Evolutionary conservation across 2,113 vertebrate genomes (phyloP).

Genomic region (Phylloscopus trochiloides): DNA sequence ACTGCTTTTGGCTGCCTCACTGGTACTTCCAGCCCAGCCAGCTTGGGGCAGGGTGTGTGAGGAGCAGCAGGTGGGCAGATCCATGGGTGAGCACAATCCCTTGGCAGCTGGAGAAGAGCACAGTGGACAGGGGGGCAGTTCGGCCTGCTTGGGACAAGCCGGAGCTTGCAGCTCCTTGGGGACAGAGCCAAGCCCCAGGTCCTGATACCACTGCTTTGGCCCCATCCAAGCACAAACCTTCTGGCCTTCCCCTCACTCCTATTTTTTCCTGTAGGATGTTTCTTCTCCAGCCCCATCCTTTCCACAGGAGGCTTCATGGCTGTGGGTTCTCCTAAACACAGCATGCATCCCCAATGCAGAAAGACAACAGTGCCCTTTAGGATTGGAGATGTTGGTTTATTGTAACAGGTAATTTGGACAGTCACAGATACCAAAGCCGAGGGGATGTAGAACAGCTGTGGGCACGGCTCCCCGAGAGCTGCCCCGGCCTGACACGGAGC

Average conservation of each 20-base stretch:
- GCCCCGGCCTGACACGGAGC: not conserved
- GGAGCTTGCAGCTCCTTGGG: not conserved
- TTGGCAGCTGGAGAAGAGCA: not conserved
- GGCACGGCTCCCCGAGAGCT: constrained; percentile 9
- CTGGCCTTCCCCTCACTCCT: not conserved
- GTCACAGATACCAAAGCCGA: constrained; percentile 58
- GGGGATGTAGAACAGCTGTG: constrained; percentile 38
- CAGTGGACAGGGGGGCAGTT: not conserved
- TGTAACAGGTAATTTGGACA: constrained; percentile 54
- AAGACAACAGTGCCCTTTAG: not conserved
- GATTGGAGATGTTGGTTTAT: constrained; percentile 56
- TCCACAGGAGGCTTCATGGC: not conserved
- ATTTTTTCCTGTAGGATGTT: not conserved
- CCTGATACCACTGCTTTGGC: not conserved
- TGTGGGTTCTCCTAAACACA: not conserved
- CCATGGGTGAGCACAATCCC: not conserved
- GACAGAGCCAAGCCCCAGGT: fast-evolving
- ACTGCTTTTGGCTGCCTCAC: not conserved
- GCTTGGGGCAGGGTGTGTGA: not conserved
- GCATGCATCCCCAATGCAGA: fast-evolving
- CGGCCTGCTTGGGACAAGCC: fast-evolving
- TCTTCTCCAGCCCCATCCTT: not conserved
- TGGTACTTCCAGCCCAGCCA: not conserved
- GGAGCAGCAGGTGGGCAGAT: not conserved
- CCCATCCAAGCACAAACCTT: fast-evolving